Evolutionary conservation across 2,113 vertebrate genomes (phyloP).

Genomic region (Bufo gargarizans): DNA sequence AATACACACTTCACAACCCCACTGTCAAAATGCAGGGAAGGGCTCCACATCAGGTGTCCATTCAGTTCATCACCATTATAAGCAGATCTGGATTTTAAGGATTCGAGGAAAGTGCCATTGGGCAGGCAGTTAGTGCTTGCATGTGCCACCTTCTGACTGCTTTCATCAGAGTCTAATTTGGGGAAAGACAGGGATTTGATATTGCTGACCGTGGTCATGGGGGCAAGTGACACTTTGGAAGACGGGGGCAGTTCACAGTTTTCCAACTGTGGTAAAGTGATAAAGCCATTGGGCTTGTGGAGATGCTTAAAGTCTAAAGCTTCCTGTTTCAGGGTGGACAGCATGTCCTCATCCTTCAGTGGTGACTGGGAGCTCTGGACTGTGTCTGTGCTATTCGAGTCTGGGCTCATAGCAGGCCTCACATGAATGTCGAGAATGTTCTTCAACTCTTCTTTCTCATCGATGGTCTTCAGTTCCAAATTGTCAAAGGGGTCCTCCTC

Average conservation of each 20-base stretch:
- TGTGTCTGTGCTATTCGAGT: conserved; percentile 65
- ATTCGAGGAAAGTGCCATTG: conserved; percentile 75
- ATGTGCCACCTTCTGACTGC: conserved; percentile 73
- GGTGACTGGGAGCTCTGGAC: conserved; percentile 62
- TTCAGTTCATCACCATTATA: conserved; percentile 75
- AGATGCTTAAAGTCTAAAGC: conserved; percentile 76
- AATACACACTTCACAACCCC: conserved; percentile 65
- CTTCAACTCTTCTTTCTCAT: conserved; percentile 93
- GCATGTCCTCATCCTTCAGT: conserved; percentile 73
- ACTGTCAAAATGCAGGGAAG: conserved; percentile 70
- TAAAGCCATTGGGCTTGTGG: conserved; percentile 93
- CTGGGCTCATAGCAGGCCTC: conserved; percentile 70
- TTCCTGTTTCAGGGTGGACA: conserved; percentile 73
- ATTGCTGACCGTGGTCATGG: conserved; percentile 82
- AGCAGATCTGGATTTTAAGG: conserved; percentile 71
- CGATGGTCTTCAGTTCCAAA: conserved; percentile 92
- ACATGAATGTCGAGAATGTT: conserved; percentile 87
- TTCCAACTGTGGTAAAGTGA: conserved; percentile 86
- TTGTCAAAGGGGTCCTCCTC: conserved; percentile 98
- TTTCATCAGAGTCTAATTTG: conserved; percentile 89
- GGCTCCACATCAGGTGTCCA: conserved; percentile 69
- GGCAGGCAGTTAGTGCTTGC: conserved; percentile 77
- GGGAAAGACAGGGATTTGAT: conserved; percentile 96
- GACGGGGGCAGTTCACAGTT: conserved; percentile 80
- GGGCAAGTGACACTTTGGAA: conserved; percentile 80